Conservation (phyloP, 2,888 invertebrate genomes). For the Tromatobia lineatoria region DNA sequence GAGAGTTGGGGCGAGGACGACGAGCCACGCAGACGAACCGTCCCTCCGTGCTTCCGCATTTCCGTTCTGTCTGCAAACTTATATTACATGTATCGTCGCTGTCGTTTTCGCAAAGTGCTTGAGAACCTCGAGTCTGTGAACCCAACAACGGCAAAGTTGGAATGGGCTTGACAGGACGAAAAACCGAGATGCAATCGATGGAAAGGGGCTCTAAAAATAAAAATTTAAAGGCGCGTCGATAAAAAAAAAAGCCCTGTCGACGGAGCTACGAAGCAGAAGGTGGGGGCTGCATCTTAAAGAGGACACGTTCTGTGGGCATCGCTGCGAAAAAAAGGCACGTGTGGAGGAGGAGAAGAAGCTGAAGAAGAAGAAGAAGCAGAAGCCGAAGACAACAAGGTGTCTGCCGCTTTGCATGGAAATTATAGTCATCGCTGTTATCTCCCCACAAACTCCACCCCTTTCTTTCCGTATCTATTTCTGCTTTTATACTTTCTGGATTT, state of each 20-base stretch:
- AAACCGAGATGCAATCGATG: slow-evolving; percentile 28
- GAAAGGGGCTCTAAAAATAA: slow-evolving; percentile 59
- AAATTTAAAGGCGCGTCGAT: slow-evolving; percentile 64
- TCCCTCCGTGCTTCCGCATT: slow-evolving; percentile 39
- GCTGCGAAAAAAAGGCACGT: slow-evolving; percentile 12
- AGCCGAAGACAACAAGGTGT: slow-evolving; percentile 48
- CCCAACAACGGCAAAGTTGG: slow-evolving; percentile 51
- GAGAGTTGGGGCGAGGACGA: slow-evolving; percentile 43
- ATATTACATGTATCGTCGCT: slow-evolving; percentile 17
- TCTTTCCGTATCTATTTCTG: slow-evolving; percentile 24
- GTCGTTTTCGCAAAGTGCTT: neutral
- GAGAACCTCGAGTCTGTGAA: neutral
- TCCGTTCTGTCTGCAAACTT: slow-evolving; percentile 47
- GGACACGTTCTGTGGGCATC: slow-evolving; percentile 48
- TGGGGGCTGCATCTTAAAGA: slow-evolving; percentile 74
- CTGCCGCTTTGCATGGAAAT: slow-evolving; percentile 79
- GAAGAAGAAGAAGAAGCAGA: slow-evolving; percentile 42
- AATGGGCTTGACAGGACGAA: slow-evolving; percentile 22
- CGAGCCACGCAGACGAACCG: slow-evolving; percentile 44
- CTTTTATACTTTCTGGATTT: slow-evolving; percentile 30
- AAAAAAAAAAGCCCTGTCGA: slow-evolving; percentile 26
- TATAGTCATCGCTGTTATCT: slow-evolving; percentile 79
- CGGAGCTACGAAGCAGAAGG: slow-evolving; percentile 78
- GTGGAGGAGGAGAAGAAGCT: slow-evolving; percentile 47
- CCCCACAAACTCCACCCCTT: neutral